A percentile compares a stretch with the other conserved stretches of the same genome.
Conservation (phyloP, 2,888 invertebrate species). For the Epinotia bilunana region DNA sequence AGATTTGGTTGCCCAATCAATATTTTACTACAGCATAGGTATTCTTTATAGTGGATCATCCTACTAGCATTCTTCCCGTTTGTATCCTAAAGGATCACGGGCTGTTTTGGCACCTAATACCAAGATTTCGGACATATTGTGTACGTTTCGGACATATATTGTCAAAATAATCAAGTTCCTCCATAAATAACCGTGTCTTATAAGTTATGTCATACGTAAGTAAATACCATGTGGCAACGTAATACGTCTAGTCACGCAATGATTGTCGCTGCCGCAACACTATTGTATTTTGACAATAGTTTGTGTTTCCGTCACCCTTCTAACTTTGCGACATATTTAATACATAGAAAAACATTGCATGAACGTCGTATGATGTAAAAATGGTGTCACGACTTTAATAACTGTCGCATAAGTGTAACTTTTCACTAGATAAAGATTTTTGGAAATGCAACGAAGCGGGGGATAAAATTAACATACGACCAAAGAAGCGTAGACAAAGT, state of each 20-base stretch:
- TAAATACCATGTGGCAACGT: conserved; percentile 28
- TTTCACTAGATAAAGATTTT: neutral
- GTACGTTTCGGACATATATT: no score
- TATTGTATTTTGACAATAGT: conserved; percentile 55
- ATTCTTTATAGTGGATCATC: no score
- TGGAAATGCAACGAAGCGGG: no score
- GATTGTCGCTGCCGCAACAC: conserved; percentile 39
- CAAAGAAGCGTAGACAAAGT: no score
- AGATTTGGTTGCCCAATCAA: neutral
- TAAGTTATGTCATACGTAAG: conserved; percentile 25
- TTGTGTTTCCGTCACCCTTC: conserved; percentile 50
- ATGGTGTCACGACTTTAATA: neutral
- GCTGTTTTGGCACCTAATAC: no score
- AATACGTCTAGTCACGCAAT: conserved; percentile 19
- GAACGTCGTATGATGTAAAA: conserved; percentile 5
- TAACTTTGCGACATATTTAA: conserved; percentile 39
- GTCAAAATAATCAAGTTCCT: neutral
- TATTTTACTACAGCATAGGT: no score
- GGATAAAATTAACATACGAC: no score
- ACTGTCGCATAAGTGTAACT: neutral
- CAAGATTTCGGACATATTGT: no score
- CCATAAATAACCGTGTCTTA: neutral
- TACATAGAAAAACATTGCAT: conserved; percentile 26
- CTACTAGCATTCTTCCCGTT: no score
- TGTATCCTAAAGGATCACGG: no score